Evolutionary conservation across 2,113 vertebrate species (phyloP), one percentile per base, ranked within the genome.

Genomic region (Toxotes jaculatrix): DNA sequence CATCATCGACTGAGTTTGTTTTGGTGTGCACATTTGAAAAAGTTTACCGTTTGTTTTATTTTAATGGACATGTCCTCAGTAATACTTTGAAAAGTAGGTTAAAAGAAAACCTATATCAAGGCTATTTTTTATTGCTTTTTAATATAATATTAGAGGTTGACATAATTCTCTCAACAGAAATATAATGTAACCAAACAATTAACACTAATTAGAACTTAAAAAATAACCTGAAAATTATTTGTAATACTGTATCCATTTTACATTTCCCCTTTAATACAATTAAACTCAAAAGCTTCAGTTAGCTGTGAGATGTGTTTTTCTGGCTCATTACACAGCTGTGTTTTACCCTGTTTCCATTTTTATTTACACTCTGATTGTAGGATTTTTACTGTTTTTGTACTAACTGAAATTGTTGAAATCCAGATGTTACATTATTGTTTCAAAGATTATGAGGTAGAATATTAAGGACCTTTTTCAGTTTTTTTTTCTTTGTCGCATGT

Each of bases 211-310:
- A 72, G 11, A 83, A 63, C 17, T 56, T 62, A 27, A 27, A 42
- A 83, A 67, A 31, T 0, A 31, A 78, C 23, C 45, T 68, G 11
- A 40, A 42, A 56, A 19, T 62, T 17, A 60, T 74, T 32, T 40
- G 7, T 63, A 31, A 23, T 16, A 38, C 40, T 53, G 53, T 61
- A 38, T 43, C n/a, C 32, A 36, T 64, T 79, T 73, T 32, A 79
- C 34, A 63, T 53, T 55, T 36, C 31, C 60, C 60, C 34, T 73
- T 32, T 64, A 57, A 72, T 69, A 77, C 74, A 78, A 74, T 77
- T 87, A 73, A 88, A 80, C 78, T 86, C 31, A 76, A 74, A 70
- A 80, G 61, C 71, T 64, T 77, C 84, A 82, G 40, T 82, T 68
- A 79, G 74, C 60, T 71, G n/a, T 62, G 79, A 79, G 56, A 72